Evolutionary conservation across 1,140 invertebrate species (phyloP), one percentile per base, ranked within the genome.

Genomic region (Cotesia typhae): DNA sequence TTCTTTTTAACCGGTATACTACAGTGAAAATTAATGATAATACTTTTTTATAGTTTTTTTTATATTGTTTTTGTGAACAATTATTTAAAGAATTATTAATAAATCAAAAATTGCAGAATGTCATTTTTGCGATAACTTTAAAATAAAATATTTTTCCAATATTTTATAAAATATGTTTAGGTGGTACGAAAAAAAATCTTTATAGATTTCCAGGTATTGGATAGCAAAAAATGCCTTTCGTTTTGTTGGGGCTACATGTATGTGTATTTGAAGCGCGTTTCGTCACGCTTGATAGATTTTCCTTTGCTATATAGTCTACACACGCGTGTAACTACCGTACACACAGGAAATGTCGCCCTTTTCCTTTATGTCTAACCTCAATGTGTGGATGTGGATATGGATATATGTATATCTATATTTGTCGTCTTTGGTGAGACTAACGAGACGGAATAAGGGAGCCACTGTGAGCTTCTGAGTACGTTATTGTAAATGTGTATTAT

Each of bases 181-280:
- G 53, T 57, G 53, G 17, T 9, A 57, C n/a, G n/a, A 57, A 57
- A 20, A 55, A 81, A 72, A 76, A 78, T 74, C 79, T 80, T 81
- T 80, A 79, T 81, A 76, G 79, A 78, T 79, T 81, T 73, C 75
- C 73, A 76, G 80, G 76, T 79, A 82, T 82, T 82, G 80, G 77
- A 75, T 28, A 20, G 70, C 69, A 70, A 61, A 75, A 76, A 81
- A 81, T 81, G 76, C 76, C 78, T 80, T 76, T 60, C 70, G 70
- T 72, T 67, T 41, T 69, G 69, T 74, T 69, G 52, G 65, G 66
- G 6, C 6, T 10, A 47, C 5, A 47, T 47, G 10, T 47, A 47
- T 47, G 10, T 9, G 10, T 47, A 47, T 47, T 9, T 47, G 9
- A 28, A 41, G 52, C 7, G 61, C 55, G 53, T 60, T 75, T 71